These are phyloP conservation scores for Danio choprae DNA, from an alignment of 2,797 vertebrate genomes.

Conservation along the genomic window DNA sequence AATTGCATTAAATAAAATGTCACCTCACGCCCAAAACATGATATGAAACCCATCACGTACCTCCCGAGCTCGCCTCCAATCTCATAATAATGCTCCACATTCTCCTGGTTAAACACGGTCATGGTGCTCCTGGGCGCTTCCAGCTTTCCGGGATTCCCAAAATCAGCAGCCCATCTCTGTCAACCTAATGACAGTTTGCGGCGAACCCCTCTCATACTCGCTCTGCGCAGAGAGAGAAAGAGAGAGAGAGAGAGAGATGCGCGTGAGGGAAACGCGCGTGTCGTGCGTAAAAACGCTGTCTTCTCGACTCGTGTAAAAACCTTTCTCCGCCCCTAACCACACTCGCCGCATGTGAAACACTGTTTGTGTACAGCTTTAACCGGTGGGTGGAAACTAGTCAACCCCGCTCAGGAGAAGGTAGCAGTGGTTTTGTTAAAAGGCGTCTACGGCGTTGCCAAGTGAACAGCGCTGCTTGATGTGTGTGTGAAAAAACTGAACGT, in stretches of 20 bases:
- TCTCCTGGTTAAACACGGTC: slow-evolving; percentile 88
- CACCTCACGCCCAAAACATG: slow-evolving; percentile 36
- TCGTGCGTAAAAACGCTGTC: slow-evolving; percentile 18
- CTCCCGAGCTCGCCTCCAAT: slow-evolving; percentile 87
- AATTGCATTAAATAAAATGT: background rate
- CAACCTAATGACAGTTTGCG: slow-evolving; percentile 65
- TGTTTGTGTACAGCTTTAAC: slow-evolving; percentile 9
- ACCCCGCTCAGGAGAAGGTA: background rate
- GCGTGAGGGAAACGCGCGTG: background rate
- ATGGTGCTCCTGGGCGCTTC: slow-evolving; percentile 77
- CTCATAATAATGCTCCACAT: slow-evolving; percentile 87
- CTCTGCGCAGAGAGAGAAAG: slow-evolving; percentile 38
- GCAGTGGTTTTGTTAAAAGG: background rate
- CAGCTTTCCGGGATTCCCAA: slow-evolving; percentile 68
- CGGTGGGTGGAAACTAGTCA: slow-evolving; percentile 1
- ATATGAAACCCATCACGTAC: slow-evolving; percentile 64
- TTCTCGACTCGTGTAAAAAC: slow-evolving; percentile 12
- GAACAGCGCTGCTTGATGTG: slow-evolving; percentile 38
- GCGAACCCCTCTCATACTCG: slow-evolving; percentile 63
- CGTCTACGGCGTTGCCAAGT: slow-evolving; percentile 54
- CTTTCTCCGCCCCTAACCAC: background rate
- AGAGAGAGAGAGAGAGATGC: background rate
- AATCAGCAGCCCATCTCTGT: slow-evolving; percentile 67
- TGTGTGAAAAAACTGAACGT: slow-evolving; percentile 33
- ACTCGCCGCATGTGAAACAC: background rate